These are phyloP conservation scores for Microctonus hyperodae DNA, from an alignment of 2,888 invertebrate genomes.

Conservation along the genomic window DNA sequence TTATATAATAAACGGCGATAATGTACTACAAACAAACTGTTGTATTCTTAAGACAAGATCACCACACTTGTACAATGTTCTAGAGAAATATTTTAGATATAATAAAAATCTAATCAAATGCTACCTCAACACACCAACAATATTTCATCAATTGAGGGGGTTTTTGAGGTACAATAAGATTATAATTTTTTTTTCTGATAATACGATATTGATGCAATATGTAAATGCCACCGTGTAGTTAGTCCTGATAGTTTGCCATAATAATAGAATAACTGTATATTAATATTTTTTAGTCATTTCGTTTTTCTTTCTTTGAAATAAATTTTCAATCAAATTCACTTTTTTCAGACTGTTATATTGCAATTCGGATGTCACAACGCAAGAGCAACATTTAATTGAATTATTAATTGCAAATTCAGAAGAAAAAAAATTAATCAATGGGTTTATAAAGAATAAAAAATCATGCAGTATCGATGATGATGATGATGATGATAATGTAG, in stretches of 20 bases:
- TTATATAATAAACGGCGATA: slow-evolving; percentile 68
- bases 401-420: slow-evolving; percentile 45
- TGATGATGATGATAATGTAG: slow-evolving; percentile 40
- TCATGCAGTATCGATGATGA: slow-evolving; percentile 20
- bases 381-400: slow-evolving; percentile 51
- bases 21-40: slow-evolving; percentile 69
- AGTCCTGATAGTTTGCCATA: background rate
- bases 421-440: slow-evolving; percentile 13
- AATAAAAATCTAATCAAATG: slow-evolving; percentile 65
- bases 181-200: slow-evolving; percentile 7
- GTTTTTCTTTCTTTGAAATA: background rate
- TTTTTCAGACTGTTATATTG: slow-evolving; percentile 56
- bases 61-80: slow-evolving; percentile 67
- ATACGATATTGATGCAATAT: background rate
- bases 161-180: slow-evolving; percentile 59
- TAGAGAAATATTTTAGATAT: slow-evolving; percentile 66
- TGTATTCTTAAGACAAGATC: slow-evolving; percentile 70
- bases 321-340: slow-evolving; percentile 2
- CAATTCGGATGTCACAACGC: slow-evolving; percentile 51
- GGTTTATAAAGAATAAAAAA: slow-evolving; percentile 10
- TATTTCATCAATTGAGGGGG: slow-evolving; percentile 62
- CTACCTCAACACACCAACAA: slow-evolving; percentile 66
- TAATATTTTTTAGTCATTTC: background rate
- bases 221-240: slow-evolving; percentile 1
- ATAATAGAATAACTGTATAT: background rate